Evolutionary conservation across 2,113 vertebrate species (phyloP).

Genomic region (Microcebus griseorufus): DNA sequence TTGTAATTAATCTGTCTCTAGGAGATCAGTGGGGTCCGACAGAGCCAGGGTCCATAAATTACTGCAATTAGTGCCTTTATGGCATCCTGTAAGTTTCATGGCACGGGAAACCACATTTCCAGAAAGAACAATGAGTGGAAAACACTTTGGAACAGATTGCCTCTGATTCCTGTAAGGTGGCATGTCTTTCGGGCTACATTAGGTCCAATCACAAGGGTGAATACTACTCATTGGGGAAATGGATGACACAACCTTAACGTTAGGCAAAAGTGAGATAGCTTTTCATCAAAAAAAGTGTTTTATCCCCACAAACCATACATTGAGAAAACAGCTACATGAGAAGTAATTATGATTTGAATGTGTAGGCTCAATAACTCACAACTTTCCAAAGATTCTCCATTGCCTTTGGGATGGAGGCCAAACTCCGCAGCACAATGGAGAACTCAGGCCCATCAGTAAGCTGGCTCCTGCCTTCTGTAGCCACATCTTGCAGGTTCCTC

Average conservation of each 20-base stretch:
- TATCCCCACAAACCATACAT: neutral
- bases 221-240: neutral
- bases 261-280: neutral
- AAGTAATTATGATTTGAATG: neutral
- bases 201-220: constrained; percentile 6
- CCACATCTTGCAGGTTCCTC: neutral
- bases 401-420: neutral
- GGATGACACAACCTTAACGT: neutral
- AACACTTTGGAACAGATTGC: neutral
- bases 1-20: constrained; percentile 59
- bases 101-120: constrained; percentile 49
- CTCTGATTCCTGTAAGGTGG: constrained; percentile 33
- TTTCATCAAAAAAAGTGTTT: neutral
- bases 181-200: constrained; percentile 50
- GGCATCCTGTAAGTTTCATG: constrained; percentile 48
- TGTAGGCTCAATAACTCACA: fast-evolving
- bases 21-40: neutral
- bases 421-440: neutral
- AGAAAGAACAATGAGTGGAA: constrained; percentile 42
- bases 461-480: neutral
- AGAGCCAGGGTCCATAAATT: constrained; percentile 44
- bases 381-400: neutral
- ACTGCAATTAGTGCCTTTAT: constrained; percentile 53
- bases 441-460: fast-evolving
- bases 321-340: neutral